Evolutionary conservation across 2,113 vertebrate species (phyloP).

Genomic region (Oreocharis arfaki): DNA sequence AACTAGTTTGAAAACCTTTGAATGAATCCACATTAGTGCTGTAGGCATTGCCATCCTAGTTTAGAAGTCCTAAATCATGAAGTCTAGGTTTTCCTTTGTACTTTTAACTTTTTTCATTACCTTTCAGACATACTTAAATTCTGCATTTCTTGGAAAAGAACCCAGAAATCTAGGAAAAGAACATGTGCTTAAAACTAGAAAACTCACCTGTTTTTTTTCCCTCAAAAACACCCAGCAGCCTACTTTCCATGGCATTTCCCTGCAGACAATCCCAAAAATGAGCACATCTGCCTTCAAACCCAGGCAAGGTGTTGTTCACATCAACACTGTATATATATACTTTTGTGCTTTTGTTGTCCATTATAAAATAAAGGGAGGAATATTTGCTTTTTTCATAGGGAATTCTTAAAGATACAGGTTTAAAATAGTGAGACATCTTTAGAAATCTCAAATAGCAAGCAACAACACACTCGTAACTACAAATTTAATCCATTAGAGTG

Average conservation of each 20-base stretch:
- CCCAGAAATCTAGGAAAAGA: not conserved
- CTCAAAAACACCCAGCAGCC: not conserved
- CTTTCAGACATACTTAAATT: not conserved
- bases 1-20: not conserved
- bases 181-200: not conserved
- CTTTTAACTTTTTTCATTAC: not conserved
- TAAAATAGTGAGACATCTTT: not conserved
- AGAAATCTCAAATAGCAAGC: not conserved
- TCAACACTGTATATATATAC: not conserved
- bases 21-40: not conserved
- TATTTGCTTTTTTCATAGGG: not conserved
- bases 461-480: not conserved
- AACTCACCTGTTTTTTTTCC: not conserved
- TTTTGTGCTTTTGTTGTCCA: not conserved
- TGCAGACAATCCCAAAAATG: not conserved
- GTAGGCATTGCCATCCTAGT: not conserved
- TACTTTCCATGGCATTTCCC: not conserved
- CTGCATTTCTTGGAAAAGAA: not conserved
- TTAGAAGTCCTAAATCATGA: not conserved
- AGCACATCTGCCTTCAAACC: not conserved
- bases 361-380: not conserved
- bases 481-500: not conserved
- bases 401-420: not conserved
- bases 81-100: not conserved
- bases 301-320: not conserved